These are phyloP conservation scores for Drosophila repletoides DNA, from an alignment of 1,140 invertebrate species.

Conservation along the genomic window DNA sequence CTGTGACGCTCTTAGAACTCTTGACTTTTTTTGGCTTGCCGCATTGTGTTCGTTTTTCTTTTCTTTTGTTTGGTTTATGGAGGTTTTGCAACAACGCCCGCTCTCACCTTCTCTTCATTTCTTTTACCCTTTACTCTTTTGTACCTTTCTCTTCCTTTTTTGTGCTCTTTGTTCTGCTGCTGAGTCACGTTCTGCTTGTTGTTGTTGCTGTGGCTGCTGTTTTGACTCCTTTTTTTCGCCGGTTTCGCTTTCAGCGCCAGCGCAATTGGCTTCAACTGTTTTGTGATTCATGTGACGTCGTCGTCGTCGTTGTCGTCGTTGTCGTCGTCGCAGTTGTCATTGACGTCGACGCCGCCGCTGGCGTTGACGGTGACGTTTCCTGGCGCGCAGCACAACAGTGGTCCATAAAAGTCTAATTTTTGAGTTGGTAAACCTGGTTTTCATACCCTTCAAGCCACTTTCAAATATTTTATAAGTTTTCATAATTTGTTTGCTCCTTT, in stretches of 20 bases:
- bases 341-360: constrained; percentile 18
- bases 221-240: constrained; percentile 56
- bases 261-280: constrained; percentile 38
- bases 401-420: too few species aligned
- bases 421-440: too few species aligned
- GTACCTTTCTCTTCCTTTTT: neutral
- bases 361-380: constrained; percentile 35
- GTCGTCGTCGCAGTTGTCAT: too few species aligned
- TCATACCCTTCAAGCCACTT: too few species aligned
- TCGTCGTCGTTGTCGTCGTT: constrained; percentile 15
- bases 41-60: neutral
- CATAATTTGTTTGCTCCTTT: too few species aligned
- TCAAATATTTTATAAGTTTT: too few species aligned
- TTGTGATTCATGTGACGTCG: constrained; percentile 63
- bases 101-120: constrained; percentile 11
- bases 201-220: constrained; percentile 30
- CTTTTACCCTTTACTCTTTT: neutral
- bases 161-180: constrained; percentile 27
- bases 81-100: constrained; percentile 11
- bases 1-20: neutral
- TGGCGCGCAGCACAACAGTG: constrained; percentile 29
- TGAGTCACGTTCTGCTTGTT: constrained; percentile 45
- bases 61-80: constrained; percentile 10
- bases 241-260: constrained; percentile 66
- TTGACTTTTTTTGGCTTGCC: neutral